Evolutionary conservation across 1,140 invertebrate genomes (phyloP).

Genomic region (Drosophila rufa): DNA sequence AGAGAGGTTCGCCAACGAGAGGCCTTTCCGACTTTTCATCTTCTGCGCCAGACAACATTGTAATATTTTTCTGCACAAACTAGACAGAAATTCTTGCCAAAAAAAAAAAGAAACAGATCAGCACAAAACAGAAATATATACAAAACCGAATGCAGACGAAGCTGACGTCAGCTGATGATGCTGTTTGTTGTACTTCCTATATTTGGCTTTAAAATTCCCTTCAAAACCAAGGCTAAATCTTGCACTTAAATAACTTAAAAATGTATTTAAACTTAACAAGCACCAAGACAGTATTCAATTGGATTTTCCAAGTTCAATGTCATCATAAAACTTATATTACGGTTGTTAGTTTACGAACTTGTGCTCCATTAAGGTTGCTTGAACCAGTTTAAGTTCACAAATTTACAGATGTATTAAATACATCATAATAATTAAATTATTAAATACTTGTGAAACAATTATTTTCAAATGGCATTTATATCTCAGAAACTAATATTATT

Average conservation of each 20-base stretch:
- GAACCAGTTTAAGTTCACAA: background rate
- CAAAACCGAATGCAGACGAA: constrained; percentile 27
- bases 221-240: constrained; percentile 9
- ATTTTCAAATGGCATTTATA: too few relatives aligned
- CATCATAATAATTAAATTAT: too few relatives aligned
- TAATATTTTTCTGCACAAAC: constrained; percentile 58
- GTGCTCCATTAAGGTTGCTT: background rate
- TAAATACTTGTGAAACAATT: background rate
- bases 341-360: constrained; percentile 32
- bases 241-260: constrained; percentile 5
- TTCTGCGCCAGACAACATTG: constrained; percentile 46
- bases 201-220: constrained; percentile 15
- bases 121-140: constrained; percentile 19
- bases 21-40: constrained; percentile 35
- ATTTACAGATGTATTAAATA: too few relatives aligned
- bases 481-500: too few relatives aligned
- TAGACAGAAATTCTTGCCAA: constrained; percentile 39
- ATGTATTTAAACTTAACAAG: background rate
- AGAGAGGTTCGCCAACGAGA: background rate
- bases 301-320: constrained; percentile 60
- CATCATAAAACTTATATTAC: constrained; percentile 18
- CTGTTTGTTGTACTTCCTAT: constrained; percentile 21
- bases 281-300: background rate
- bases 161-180: constrained; percentile 56
- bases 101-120: constrained; percentile 27